Evolutionary conservation across 2,113 vertebrate genomes (phyloP), one percentile per base, ranked within the genome.

Genomic region (Choloepus hoffmanni): DNA sequence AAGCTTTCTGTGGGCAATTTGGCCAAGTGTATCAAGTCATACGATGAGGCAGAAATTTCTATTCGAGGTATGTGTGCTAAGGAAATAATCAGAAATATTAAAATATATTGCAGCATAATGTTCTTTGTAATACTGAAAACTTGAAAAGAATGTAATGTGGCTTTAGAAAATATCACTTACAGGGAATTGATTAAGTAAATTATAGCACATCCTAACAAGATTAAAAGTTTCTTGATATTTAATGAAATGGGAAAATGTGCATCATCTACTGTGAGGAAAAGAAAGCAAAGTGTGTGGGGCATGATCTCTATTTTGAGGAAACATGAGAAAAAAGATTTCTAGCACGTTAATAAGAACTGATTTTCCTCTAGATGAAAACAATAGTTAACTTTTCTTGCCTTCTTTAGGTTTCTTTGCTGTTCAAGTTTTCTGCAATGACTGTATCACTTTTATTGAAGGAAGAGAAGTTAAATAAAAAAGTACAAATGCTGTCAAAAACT

Each of bases 361-460:
- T 26, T 72, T 70, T 82, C 78, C 55, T 74, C 24, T 89, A 72
- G 68, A 73, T 50, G 12, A 68, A 87, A 86, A 45, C 3, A 65
- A 43, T 26, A 60, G 9, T 88, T 55, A 43, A 92, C 62, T 87
- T 92, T 70, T 81, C 79, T 87, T 89, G 89, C 45, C 40, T 86
- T 73, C 50, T 43, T 82, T 40, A 28, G 72, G 58, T 26, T 77
- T 40, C 18, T 45, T 33, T 85, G 13, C 92, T 77, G 62, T 85
- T n/a, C 84, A 67, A 10, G 10, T 77, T 85, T 82, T 84, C 70
- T 65, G n/a, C 30, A 40, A 33, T 85, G 60, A 50, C 19, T 24
- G 1, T 36, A 53, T 43, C 53, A 62, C 60, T 76, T 89, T 60
- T 79, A 33, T 48, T 63, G 3, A 40, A 53, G 74, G 48, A 85